A percentile compares a stretch with the other conserved stretches of the same genome.
Evolutionary conservation across 2,113 vertebrate species (phyloP).

Genomic region (Gulo gulo): DNA sequence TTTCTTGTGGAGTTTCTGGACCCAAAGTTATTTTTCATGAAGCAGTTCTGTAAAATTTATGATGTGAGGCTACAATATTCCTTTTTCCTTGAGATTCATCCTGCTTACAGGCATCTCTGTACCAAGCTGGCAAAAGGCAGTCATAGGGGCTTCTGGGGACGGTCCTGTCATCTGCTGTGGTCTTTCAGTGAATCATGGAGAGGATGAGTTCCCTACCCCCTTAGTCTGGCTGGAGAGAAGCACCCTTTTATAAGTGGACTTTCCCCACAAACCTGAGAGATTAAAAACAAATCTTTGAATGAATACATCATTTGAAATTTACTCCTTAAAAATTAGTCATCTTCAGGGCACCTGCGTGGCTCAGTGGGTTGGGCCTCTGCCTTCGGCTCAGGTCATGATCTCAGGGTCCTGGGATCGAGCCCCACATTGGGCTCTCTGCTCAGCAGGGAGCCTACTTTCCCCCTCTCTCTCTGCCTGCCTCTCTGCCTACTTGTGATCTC

Average conservation of each 20-base stretch:
- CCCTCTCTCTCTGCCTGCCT: too few relatives aligned
- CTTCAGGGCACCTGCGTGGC: not conserved
- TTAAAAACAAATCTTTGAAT: not conserved
- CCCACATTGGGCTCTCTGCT: too few relatives aligned
- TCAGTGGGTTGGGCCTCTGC: too few relatives aligned
- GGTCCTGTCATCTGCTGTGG: not conserved
- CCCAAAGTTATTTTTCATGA: constrained; percentile 66
- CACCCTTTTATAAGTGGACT: not conserved
- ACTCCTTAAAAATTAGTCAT: not conserved
- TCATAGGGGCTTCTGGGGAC: not conserved
- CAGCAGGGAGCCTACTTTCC: too few relatives aligned
- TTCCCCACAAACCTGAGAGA: not conserved
- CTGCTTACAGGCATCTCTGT: constrained; percentile 46
- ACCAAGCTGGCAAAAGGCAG: not conserved
- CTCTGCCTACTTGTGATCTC: too few relatives aligned
- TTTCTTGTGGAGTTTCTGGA: constrained; percentile 53
- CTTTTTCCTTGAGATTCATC: constrained; percentile 52
- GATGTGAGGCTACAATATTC: constrained; percentile 43
- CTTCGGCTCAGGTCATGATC: too few relatives aligned
- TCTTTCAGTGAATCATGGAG: not conserved
- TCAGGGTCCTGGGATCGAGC: too few relatives aligned
- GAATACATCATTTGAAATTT: not conserved
- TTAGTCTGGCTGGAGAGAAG: not conserved
- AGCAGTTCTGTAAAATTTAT: constrained; percentile 67
- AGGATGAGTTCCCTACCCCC: not conserved